Evolutionary conservation across 2,797 vertebrate genomes (phyloP).

Genomic region (Catharus ustulatus): DNA sequence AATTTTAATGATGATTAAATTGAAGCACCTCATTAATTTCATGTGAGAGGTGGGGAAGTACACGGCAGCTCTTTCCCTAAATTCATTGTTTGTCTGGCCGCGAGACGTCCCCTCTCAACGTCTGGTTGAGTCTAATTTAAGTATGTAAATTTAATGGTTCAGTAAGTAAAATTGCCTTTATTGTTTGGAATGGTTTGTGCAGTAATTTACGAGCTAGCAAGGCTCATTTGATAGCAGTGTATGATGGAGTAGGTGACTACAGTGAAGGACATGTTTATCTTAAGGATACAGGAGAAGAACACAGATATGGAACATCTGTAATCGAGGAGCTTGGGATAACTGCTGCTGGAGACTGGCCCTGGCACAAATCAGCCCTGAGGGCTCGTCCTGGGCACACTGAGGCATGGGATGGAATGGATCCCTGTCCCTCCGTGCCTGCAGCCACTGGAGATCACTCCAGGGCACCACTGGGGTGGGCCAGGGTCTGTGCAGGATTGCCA

Average conservation of each 20-base stretch:
- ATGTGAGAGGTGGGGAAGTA: conserved; percentile 72
- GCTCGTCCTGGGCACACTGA: fast-evolving
- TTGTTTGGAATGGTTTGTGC: conserved; percentile 76
- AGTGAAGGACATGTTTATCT: conserved; percentile 52
- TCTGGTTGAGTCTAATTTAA: conserved; percentile 78
- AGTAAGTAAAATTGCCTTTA: conserved; percentile 78
- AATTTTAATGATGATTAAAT: conserved; percentile 72
- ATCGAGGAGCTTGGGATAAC: not conserved
- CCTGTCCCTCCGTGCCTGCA: fast-evolving
- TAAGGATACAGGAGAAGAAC: conserved; percentile 17
- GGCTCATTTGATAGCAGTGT: conserved; percentile 62
- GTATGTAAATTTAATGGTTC: conserved; percentile 79
- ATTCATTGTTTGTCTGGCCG: conserved; percentile 73
- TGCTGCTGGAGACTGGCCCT: not conserved
- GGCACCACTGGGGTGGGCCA: not conserved
- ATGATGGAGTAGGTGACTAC: conserved; percentile 62
- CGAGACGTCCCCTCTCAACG: conserved; percentile 52
- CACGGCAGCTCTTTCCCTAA: conserved; percentile 57
- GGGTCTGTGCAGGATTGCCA: fast-evolving
- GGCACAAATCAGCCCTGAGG: not conserved
- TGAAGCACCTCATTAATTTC: conserved; percentile 79
- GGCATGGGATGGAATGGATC: not conserved
- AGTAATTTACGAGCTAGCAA: conserved; percentile 73
- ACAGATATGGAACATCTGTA: not conserved
- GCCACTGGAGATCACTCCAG: not conserved